Base-by-base conservation (phyloP, 2,888 invertebrate species). In the Hydroisotoma schaefferi region DNA sequence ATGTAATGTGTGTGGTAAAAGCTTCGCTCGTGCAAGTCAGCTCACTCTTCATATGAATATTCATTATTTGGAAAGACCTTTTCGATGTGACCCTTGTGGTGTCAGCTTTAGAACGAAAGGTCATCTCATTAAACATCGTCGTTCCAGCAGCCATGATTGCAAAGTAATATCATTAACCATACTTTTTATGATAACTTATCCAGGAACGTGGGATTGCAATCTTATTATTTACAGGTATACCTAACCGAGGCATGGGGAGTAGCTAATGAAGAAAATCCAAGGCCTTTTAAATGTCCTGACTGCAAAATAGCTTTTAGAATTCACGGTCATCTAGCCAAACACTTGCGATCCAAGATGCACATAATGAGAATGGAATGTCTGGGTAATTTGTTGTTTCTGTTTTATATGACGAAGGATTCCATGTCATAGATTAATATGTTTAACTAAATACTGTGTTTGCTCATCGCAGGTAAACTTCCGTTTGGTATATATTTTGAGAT, bases 271-370 rank as follows among this genome's bases (percentile, higher is more conserved):
- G 87, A 87, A 68, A 95, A 97, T 79, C 97, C 97, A 2, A 83
- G 97, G 53, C 95, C 97, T 20, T 98, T 95, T 77, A 90, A 94
- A 75, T 98, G 98, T 79, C 86, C 86, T 22, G 94, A 97, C 76
- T 98, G 98, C 77, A 91, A 90, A 76, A 90, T 94, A 71, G 95
- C 94, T 8, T 98, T 99, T 77, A 83, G 93, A 73, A 95, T 95
- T 74, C 95, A 94, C 75, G 98, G 97, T 0, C 97, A 97, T 78
- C 80, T 99, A 74, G 94, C 95, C 0, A 97, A 97, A 78, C 98
- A 99, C 81, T 81, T 98, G 63, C 85, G 97, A 58, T 94, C 94
- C 67, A 94, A 94, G 80, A 90, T 91, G 84, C 97, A 97, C 76
- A 93, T 95, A 43, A 91, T 91, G 85, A 87, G 90, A 74, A 80